Conservation (phyloP, 2,888 invertebrate species). For the Andrena haemorrhoa region DNA sequence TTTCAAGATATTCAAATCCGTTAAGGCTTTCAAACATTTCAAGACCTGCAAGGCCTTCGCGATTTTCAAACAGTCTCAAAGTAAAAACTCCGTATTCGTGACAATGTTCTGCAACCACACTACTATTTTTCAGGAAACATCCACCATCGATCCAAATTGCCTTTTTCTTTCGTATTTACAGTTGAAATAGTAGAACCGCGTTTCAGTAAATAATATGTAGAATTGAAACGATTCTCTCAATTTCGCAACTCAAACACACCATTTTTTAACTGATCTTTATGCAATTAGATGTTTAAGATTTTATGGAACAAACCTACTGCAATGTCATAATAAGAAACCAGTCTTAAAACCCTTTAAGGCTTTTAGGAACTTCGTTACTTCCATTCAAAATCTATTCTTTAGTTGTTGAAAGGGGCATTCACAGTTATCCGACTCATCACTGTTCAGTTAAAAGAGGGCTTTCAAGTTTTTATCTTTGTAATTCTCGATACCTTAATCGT, state of each 20-base stretch:
- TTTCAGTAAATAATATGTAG: background rate
- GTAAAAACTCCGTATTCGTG: no score
- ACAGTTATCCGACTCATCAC: no score
- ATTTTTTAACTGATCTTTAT: background rate
- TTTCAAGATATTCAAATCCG: no score
- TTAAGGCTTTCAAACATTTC: no score
- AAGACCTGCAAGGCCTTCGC: background rate
- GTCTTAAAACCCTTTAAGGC: no score
- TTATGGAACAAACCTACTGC: background rate
- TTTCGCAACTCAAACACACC: background rate
- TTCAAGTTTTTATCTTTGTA: no score
- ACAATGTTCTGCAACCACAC: no score
- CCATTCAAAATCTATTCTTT: background rate
- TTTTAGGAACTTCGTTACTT: background rate
- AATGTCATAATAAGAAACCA: no score
- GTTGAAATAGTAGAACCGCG: background rate
- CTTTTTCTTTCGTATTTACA: background rate
- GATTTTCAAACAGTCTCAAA: background rate
- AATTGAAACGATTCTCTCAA: conserved; percentile 4
- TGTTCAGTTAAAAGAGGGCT: no score
- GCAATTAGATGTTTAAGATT: background rate
- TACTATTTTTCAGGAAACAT: background rate
- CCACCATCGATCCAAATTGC: background rate
- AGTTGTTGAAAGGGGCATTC: background rate
- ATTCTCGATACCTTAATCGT: no score